A percentile compares a stretch with the other conserved stretches of the same genome.
Conservation (phyloP, 2,797 vertebrate species). For the Peromyscus melanophrys region DNA sequence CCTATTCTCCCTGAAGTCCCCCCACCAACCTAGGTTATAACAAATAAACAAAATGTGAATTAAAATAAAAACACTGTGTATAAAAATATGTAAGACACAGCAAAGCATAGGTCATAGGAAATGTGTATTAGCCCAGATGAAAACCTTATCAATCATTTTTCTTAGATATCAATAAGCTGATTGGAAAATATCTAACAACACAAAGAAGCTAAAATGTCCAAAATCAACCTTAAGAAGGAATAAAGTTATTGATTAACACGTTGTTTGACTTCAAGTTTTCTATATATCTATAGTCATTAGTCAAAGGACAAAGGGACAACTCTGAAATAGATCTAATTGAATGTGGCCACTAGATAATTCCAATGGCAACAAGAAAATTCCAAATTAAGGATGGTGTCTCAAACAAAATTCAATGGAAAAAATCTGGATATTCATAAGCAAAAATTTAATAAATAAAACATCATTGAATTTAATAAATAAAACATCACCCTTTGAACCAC, state of each 20-base stretch:
- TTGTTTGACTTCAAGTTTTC: neutral
- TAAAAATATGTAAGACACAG: neutral
- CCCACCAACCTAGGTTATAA: neutral
- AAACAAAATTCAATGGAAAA: neutral
- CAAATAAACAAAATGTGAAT: neutral
- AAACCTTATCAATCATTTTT: neutral
- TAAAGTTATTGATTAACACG: neutral
- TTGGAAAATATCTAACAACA: neutral
- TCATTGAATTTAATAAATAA: neutral
- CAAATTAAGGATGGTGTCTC: neutral
- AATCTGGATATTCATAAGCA: too few relatives aligned
- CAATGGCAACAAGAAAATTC: neutral
- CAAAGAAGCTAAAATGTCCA: neutral
- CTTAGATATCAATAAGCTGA: neutral
- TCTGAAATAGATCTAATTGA: neutral
- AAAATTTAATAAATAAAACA: neutral
- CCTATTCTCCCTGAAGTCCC: neutral
- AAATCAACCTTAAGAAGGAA: neutral
- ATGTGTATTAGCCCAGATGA: neutral
- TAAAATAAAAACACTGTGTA: neutral
- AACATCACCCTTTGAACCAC: neutral
- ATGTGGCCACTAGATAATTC: neutral
- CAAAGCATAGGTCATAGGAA: neutral
- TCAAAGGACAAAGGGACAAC: neutral
- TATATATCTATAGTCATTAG: neutral